A percentile compares a stretch with the other conserved stretches of the same genome.
Conservation (phyloP, 2,113 vertebrate genomes). For the Peromyscus maniculatus region DNA sequence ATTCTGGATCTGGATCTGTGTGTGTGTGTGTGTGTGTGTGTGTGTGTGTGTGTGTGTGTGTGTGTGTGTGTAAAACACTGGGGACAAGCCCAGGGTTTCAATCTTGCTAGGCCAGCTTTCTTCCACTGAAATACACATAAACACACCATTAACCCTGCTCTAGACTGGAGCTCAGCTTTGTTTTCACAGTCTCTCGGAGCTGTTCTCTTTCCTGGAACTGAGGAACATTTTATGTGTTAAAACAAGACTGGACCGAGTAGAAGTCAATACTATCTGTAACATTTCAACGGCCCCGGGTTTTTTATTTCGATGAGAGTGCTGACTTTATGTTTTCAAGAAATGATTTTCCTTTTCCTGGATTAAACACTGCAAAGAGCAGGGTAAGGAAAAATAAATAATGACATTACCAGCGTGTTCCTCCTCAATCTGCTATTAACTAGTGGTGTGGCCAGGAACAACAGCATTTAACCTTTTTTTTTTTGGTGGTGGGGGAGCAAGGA, state of each 20-base stretch:
- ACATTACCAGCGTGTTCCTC: neutral
- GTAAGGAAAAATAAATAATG: conserved; percentile 52
- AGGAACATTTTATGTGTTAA: conserved; percentile 54
- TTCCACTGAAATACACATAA: neutral
- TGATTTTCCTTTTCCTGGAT: conserved; percentile 13
- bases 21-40: neutral
- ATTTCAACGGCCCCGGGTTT: conserved; percentile 16
- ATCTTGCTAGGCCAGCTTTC: neutral
- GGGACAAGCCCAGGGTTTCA: neutral
- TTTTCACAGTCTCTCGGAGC: conserved; percentile 32
- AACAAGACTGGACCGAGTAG: conserved; percentile 51
- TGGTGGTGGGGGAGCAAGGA: neutral
- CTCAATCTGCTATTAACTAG: conserved; percentile 9
- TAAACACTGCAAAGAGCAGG: conserved; percentile 54
- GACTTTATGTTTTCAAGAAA: conserved; percentile 61
- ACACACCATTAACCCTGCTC: neutral
- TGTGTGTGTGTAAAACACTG: neutral
- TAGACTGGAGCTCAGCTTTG: neutral
- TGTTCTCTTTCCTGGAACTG: conserved; percentile 60
- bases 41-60: neutral
- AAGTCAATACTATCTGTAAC: neutral
- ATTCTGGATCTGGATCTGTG: neutral
- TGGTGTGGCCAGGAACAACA: neutral
- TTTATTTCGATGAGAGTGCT: conserved; percentile 26
- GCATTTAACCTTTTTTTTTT: neutral